Evolutionary conservation across 1,140 invertebrate genomes (phyloP).

Genomic region (Diploscapter pachys): DNA sequence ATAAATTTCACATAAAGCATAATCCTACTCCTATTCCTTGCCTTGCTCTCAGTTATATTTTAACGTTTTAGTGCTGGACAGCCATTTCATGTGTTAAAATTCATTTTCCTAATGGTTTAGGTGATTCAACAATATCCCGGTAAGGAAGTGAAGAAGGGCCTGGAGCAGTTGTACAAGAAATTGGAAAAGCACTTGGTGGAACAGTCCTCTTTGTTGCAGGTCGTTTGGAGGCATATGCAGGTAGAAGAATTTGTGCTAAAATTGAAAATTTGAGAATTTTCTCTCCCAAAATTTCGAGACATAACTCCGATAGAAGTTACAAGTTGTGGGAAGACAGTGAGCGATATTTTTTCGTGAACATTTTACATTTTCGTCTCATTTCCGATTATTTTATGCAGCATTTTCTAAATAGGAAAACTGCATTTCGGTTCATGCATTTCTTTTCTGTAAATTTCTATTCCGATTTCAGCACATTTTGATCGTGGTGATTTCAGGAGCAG

Average conservation of each 20-base stretch:
- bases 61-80: too few species aligned
- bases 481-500: conserved; percentile 68
- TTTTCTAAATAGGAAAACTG: neutral
- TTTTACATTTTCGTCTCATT: too few species aligned
- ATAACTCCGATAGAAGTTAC: neutral
- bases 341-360: too few species aligned
- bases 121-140: conserved; percentile 86
- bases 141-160: conserved; percentile 87
- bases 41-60: too few species aligned
- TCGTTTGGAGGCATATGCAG: conserved; percentile 98
- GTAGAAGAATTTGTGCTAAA: conserved; percentile 16
- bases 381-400: neutral
- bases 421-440: neutral
- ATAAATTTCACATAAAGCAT: too few species aligned
- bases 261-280: neutral
- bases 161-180: conserved; percentile 91
- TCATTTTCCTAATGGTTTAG: neutral
- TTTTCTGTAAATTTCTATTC: neutral
- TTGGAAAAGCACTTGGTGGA: conserved; percentile 94
- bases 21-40: too few species aligned
- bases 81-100: too few species aligned
- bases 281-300: conserved; percentile 1
- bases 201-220: conserved; percentile 88
- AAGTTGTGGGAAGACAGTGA: neutral
- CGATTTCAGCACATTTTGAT: too few species aligned